A percentile compares a stretch with the other conserved stretches of the same genome.
Conservation (phyloP, 92 coral and sea anemone genomes). For the Epizoanthus rinbou region DNA sequence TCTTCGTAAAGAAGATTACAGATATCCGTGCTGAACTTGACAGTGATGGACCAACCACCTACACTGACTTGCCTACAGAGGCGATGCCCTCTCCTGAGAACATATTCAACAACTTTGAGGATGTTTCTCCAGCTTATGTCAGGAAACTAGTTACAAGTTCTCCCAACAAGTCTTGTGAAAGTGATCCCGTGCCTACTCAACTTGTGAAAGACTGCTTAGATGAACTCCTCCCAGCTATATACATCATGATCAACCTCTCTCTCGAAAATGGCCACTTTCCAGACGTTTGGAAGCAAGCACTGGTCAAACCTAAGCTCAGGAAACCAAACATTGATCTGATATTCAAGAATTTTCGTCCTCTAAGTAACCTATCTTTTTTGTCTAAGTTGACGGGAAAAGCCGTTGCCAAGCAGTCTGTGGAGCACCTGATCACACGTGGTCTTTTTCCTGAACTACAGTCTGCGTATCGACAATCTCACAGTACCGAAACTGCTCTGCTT, state of each 20-base stretch:
- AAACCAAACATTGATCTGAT: constrained; percentile 21
- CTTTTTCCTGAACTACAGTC: constrained; percentile 15
- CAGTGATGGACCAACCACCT: constrained; percentile 5
- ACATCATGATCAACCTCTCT: neutral
- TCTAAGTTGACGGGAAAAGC: constrained; percentile 22
- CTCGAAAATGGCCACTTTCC: constrained; percentile 21
- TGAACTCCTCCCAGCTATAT: too few relatives aligned
- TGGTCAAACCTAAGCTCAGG: constrained; percentile 40
- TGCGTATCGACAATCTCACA: neutral
- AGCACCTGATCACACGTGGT: neutral
- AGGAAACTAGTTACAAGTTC: neutral
- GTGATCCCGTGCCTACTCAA: too few relatives aligned
- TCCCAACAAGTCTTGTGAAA: neutral
- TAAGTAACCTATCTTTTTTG: constrained; percentile 14
- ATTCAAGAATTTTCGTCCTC: constrained; percentile 17
- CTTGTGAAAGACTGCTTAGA: too few relatives aligned
- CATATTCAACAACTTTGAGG: neutral
- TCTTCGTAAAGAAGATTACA: constrained; percentile 33
- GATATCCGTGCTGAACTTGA: constrained; percentile 40
- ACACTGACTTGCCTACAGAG: too few relatives aligned
- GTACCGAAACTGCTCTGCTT: constrained; percentile 23
- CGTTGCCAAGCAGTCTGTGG: constrained; percentile 1
- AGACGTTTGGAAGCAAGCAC: constrained; percentile 34
- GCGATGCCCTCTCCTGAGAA: too few relatives aligned
- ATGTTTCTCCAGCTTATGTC: neutral